Conservation (phyloP, 2,797 vertebrate species). For the Ceryle rudis region DNA sequence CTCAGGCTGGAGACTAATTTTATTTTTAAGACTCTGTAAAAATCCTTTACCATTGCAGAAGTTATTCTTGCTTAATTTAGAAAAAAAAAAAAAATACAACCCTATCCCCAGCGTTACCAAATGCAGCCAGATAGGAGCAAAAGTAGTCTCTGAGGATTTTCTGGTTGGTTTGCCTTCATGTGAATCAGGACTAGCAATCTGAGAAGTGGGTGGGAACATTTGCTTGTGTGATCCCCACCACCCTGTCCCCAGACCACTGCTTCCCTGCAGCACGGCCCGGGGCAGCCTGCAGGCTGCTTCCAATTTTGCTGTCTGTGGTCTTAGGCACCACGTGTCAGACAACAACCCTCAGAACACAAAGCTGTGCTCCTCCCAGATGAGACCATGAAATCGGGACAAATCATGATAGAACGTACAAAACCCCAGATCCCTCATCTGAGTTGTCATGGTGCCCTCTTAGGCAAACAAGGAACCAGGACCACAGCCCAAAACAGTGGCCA, state of each 20-base stretch:
- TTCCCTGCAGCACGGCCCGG: neutral
- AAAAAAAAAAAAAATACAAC: neutral
- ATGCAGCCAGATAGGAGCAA: neutral
- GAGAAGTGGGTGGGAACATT: neutral
- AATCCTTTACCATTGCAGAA: neutral
- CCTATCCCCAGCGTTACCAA: neutral
- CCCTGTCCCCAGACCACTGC: neutral
- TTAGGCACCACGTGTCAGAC: neutral
- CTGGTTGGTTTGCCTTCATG: neutral
- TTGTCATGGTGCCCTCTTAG: neutral
- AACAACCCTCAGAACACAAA: neutral
- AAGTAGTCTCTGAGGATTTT: neutral
- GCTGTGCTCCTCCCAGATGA: neutral
- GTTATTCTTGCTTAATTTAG: constrained; percentile 1
- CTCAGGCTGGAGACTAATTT: neutral
- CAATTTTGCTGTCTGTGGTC: neutral
- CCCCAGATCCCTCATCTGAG: neutral
- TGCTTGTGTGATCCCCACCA: neutral
- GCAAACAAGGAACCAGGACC: neutral
- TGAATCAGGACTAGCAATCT: neutral
- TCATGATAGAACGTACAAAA: accelerated
- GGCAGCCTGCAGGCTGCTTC: neutral
- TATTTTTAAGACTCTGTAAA: neutral
- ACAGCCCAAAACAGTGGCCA: neutral
- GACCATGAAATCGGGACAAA: neutral